Conservation (phyloP, 2,113 vertebrate genomes). For the Oncorhynchus tshawytscha region DNA sequence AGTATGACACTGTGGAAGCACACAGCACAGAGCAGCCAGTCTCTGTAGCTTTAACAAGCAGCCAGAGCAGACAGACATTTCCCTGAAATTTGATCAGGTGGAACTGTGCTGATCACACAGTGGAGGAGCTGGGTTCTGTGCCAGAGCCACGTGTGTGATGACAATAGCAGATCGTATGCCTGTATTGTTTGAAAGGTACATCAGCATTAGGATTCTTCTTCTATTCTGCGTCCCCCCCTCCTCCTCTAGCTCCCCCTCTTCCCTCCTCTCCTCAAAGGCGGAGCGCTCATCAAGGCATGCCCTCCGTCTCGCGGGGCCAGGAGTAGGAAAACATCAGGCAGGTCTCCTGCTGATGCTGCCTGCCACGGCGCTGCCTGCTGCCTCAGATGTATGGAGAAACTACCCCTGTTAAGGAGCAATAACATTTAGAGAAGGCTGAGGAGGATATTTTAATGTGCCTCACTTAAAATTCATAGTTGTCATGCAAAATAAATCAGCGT, state of each 20-base stretch:
- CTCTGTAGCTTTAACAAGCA: neutral
- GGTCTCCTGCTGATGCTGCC: neutral
- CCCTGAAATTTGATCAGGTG: neutral
- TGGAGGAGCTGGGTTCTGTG: neutral
- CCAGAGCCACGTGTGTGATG: neutral
- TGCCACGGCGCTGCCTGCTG: conserved; percentile 7
- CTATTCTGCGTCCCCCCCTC: neutral
- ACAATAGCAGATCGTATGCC: neutral
- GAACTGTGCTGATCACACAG: conserved; percentile 2
- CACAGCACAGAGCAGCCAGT: neutral
- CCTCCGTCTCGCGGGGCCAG: neutral
- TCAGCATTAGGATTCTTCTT: neutral
- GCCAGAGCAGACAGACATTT: neutral
- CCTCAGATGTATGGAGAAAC: conserved; percentile 53
- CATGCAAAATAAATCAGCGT: conserved; percentile 81
- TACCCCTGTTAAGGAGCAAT: conserved; percentile 59
- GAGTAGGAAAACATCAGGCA: neutral
- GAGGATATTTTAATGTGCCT: conserved; percentile 69
- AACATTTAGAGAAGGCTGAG: conserved; percentile 66
- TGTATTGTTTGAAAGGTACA: neutral
- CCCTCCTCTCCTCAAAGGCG: neutral
- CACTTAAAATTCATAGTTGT: conserved; percentile 82
- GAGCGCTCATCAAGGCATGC: neutral
- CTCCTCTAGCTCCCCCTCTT: no score
- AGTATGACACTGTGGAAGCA: neutral